These are phyloP conservation scores for Sericinus montela DNA, from an alignment of 2,888 invertebrate species.

Conservation along the genomic window DNA sequence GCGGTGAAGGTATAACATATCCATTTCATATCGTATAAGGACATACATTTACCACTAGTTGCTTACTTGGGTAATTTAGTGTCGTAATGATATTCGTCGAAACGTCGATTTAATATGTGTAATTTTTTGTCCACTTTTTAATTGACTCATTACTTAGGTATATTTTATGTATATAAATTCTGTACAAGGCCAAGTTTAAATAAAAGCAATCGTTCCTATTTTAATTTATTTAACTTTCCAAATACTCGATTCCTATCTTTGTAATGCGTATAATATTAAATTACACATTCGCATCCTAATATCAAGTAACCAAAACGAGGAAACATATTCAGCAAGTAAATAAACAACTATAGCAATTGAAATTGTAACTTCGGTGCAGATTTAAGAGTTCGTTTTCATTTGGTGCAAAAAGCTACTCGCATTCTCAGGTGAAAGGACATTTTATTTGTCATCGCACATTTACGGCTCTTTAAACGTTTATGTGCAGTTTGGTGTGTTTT, in stretches of 20 bases:
- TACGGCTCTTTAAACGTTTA: conserved; percentile 63
- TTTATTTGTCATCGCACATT: conserved; percentile 61
- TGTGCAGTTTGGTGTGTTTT: conserved; percentile 58
- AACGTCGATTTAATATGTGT: neutral
- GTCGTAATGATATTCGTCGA: conserved; percentile 1
- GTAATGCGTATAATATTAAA: neutral
- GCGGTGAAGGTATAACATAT: conserved; percentile 11
- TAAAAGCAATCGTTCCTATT: neutral
- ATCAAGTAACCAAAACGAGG: conserved; percentile 2
- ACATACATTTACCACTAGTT: conserved; percentile 7
- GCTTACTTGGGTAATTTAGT: conserved; percentile 3
- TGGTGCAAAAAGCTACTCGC: conserved; percentile 32
- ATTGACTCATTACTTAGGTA: conserved; percentile 1
- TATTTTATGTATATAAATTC: neutral
- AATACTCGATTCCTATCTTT: neutral
- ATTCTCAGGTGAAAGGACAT: conserved; percentile 55
- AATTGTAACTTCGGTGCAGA: conserved; percentile 16
- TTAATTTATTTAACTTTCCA: neutral
- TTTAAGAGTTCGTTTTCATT: conserved; percentile 25
- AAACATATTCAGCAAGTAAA: conserved; percentile 1
- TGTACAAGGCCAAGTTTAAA: neutral
- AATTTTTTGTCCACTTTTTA: neutral
- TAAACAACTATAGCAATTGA: conserved; percentile 10
- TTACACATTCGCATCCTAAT: neutral
- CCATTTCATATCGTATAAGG: conserved; percentile 4